Conservation (phyloP, 2,888 invertebrate species). For the Agrenia bidenticulata region DNA sequence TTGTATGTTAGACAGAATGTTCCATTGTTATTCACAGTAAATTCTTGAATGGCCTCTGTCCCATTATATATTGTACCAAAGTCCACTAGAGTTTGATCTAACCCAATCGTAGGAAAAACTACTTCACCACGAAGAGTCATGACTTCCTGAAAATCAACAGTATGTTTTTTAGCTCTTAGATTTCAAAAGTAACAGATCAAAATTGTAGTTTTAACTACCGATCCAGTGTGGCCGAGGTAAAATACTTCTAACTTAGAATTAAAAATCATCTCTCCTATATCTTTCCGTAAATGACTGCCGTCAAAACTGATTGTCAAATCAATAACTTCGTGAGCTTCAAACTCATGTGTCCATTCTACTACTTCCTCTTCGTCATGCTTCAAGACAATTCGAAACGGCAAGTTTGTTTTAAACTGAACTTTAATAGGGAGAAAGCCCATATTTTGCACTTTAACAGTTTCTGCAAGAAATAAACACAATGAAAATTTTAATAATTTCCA, state of each 20-base stretch:
- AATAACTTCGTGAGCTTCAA: constrained; percentile 21
- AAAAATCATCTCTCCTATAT: constrained; percentile 30
- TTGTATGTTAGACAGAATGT: constrained; percentile 39
- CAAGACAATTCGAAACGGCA: constrained; percentile 34
- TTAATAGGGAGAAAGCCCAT: constrained; percentile 27
- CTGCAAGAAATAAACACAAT: constrained; percentile 10
- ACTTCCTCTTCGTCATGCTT: constrained; percentile 11
- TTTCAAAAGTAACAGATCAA: neutral
- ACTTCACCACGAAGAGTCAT: constrained; percentile 35
- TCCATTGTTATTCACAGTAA: constrained; percentile 36
- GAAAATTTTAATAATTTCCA: no score
- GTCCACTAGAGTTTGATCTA: constrained; percentile 28
- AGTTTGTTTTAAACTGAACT: constrained; percentile 30
- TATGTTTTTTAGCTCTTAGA: neutral
- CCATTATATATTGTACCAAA: constrained; percentile 36
- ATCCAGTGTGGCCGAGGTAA: constrained; percentile 25
- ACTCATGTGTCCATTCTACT: constrained; percentile 25
- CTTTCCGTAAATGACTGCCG: constrained; percentile 39
- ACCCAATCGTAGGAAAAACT: constrained; percentile 30
- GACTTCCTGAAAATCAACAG: constrained; percentile 19
- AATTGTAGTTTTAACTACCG: constrained; percentile 1
- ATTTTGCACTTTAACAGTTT: constrained; percentile 35
- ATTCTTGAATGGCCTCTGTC: constrained; percentile 39
- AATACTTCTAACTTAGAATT: constrained; percentile 21
- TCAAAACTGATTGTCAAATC: constrained; percentile 33